These are phyloP conservation scores for Planococcus citri DNA, from an alignment of 1,140 invertebrate genomes.

Conservation along the genomic window DNA sequence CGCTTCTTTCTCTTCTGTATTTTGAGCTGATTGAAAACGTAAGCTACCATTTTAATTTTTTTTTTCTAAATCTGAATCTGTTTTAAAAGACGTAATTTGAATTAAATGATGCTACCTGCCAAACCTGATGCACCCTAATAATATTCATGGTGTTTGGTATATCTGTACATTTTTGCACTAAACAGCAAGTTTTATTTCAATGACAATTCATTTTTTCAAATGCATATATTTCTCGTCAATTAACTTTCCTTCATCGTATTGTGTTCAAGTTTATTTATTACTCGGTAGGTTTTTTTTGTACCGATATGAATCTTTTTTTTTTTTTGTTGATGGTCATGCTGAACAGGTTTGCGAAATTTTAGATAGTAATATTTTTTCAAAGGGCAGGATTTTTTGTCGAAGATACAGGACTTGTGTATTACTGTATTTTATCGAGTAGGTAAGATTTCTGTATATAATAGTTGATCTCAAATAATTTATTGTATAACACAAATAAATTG, in stretches of 20 bases:
- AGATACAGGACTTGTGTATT: not conserved
- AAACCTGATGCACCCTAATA: no score
- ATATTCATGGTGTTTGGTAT: no score
- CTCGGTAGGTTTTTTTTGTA: not conserved
- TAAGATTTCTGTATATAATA: slow-evolving; percentile 9
- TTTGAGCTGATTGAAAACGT: no score
- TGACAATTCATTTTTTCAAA: no score
- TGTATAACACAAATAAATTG: slow-evolving; percentile 5
- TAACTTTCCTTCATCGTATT: slow-evolving; percentile 16
- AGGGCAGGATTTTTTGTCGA: not conserved
- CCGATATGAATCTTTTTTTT: not conserved
- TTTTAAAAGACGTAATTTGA: no score
- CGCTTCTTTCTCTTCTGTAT: no score
- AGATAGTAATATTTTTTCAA: not conserved
- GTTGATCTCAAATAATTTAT: slow-evolving; percentile 20
- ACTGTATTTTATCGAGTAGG: not conserved
- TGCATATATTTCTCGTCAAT: slow-evolving; percentile 17
- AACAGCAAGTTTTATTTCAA: no score
- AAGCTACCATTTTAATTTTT: no score
- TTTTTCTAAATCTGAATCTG: no score
- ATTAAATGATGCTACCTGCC: no score
- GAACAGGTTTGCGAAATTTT: not conserved
- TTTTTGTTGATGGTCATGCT: not conserved
- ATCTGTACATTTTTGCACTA: no score
- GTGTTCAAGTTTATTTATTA: slow-evolving; percentile 8